Base-by-base conservation (phyloP, 1,140 invertebrate species). In the Drosophila kikkawai region DNA sequence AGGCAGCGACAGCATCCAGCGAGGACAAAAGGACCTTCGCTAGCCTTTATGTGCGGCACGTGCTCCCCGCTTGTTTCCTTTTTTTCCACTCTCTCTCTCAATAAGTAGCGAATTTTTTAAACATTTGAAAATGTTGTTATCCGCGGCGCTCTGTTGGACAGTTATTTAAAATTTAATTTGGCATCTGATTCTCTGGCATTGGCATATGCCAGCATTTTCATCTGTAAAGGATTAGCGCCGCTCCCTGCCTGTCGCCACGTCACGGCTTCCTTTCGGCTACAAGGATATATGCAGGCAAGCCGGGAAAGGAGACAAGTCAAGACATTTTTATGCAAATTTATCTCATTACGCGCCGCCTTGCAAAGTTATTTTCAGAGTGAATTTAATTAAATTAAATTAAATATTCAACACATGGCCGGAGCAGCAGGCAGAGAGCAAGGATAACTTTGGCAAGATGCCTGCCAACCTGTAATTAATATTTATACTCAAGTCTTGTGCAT, bases 41-140 rank as follows among this genome's bases (percentile, higher is more conserved):
- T 29, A 42, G 56, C 19, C 70, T 82, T 87, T 87, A 84, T 84
- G 69, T 53, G 71, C 61, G 86, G 82, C 86, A 90, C 86, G 86
- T 90, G 85, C 86, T 55, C 84, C 83, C 58, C 45, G 55, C 41
- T 65, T 56, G 65, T 61, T 41, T 50, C 58, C n/a, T 73, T 37
- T 68, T 80, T 79, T 75, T 7, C 2, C 3, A 6, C 32, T 13
- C 17, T 36, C 12, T 22, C 19, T 22, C 13, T 75, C 59, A 82
- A 79, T 90, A 90, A 91, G 85, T 90, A 82, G 79, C 85, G 57
- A 90, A 61, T 42, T 74, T 82, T 88, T 76, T 75, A 64, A 90
- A 85, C 85, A 90, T 79, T 82, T 86, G 85, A 79, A 91, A 90
- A 82, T 82, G 67, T 82, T 90, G 85, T 90, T 91, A 91, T 86